phyloP scores from a whole-genome alignment of 2,113 vertebrate genomes.

The Myiozetetes cayanensis region DNA sequence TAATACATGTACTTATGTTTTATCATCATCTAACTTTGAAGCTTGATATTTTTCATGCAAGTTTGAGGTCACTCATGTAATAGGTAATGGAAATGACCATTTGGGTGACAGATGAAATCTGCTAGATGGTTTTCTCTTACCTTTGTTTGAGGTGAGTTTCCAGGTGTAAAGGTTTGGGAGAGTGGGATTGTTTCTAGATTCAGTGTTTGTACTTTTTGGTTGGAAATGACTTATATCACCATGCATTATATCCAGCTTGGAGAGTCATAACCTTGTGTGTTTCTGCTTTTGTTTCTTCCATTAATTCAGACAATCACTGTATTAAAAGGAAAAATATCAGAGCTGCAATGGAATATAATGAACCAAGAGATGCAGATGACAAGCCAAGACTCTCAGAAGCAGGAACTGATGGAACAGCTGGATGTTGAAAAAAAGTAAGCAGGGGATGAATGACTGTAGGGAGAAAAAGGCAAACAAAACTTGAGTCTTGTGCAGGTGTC shows the following conservation, averaged over 20 bases:
- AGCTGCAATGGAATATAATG: slow-evolving; percentile 84
- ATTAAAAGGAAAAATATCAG: slow-evolving; percentile 85
- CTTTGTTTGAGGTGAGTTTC: not conserved
- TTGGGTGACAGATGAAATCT: not conserved
- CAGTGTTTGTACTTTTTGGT: not conserved
- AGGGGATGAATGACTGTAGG: not conserved
- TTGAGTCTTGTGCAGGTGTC: slow-evolving; percentile 17
- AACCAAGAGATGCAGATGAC: slow-evolving; percentile 85
- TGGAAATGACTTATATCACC: not conserved
- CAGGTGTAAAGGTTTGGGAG: not conserved
- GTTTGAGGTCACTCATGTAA: slow-evolving; percentile 3
- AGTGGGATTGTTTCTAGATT: not conserved
- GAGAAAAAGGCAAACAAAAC: slow-evolving; percentile 21
- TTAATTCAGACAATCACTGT: slow-evolving; percentile 74
- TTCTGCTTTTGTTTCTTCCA: not conserved
- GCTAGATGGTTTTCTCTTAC: not conserved
- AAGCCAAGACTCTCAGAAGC: slow-evolving; percentile 80
- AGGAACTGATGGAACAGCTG: slow-evolving; percentile 87
- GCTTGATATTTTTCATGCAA: not conserved
- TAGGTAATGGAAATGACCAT: not conserved
- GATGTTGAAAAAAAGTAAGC: slow-evolving; percentile 85
- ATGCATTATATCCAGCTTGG: not conserved
- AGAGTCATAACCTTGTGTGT: not conserved
- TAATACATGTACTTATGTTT: not conserved
- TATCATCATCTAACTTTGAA: not conserved